Percentiles rank a stretch among this genome's conserved stretches.
Conservation (phyloP, 1,140 invertebrate genomes). For the Coptotermes formosanus region DNA sequence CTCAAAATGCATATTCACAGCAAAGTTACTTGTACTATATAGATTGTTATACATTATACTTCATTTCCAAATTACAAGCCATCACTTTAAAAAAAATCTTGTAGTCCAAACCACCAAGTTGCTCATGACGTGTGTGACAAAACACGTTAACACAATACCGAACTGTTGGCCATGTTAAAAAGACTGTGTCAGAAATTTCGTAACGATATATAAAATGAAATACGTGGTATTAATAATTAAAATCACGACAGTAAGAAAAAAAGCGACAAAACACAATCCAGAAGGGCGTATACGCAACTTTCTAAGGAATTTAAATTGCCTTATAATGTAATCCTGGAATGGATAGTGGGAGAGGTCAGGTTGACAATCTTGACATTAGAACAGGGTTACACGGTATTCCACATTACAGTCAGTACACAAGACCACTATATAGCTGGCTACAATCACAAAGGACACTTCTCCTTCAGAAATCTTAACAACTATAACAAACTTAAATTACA, state of each 20-base stretch:
- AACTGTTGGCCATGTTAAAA: constrained; percentile 3
- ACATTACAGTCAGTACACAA: background rate
- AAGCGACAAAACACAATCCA: too few relatives aligned
- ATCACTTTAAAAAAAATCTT: too few relatives aligned
- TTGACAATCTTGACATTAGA: background rate
- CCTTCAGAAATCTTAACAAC: background rate
- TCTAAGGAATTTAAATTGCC: background rate
- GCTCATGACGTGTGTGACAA: background rate
- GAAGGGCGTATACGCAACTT: background rate
- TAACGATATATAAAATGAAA: background rate
- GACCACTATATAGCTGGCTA: background rate
- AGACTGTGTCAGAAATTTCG: background rate
- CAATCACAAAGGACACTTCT: background rate
- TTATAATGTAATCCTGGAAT: background rate
- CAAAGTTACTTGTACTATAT: too few relatives aligned
- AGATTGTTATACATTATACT: too few relatives aligned
- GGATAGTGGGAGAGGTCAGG: background rate
- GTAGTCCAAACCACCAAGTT: too few relatives aligned
- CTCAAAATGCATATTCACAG: too few relatives aligned
- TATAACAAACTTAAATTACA: background rate
- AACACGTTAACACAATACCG: background rate
- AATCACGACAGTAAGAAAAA: background rate
- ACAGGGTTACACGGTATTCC: background rate
- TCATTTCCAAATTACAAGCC: too few relatives aligned
- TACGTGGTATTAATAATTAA: background rate